phyloP scores from a whole-genome alignment of 1,140 invertebrate genomes.

The Tribolium madens region DNA sequence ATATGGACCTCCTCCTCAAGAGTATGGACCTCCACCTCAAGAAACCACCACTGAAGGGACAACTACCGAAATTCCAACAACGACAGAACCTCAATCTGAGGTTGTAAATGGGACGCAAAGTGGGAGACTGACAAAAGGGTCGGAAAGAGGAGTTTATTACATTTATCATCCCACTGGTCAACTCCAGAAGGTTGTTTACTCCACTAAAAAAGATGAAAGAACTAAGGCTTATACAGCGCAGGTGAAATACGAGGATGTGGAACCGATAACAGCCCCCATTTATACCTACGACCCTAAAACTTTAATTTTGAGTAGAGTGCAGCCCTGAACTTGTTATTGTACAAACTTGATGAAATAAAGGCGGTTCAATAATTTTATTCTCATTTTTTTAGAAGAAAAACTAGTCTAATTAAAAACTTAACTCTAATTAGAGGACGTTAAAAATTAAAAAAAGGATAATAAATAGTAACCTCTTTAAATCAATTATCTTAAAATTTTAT shows the following conservation, averaged over 20 bases:
- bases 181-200: constrained; percentile 68
- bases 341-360: background rate
- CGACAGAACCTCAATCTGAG: constrained; percentile 47
- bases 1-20: constrained; percentile 45
- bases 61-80: constrained; percentile 54
- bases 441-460: too few species aligned
- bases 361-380: background rate
- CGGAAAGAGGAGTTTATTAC: constrained; percentile 68
- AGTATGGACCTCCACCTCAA: constrained; percentile 43
- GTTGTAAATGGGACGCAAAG: constrained; percentile 26
- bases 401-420: too few species aligned
- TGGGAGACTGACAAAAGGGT: constrained; percentile 31
- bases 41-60: constrained; percentile 47
- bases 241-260: constrained; percentile 70
- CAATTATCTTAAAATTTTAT: too few species aligned
- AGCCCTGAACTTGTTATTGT: constrained; percentile 1
- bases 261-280: constrained; percentile 69
- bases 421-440: too few species aligned
- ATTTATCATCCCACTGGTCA: constrained; percentile 69
- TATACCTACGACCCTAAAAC: constrained; percentile 68
- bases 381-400: background rate
- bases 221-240: constrained; percentile 70
- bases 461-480: too few species aligned
- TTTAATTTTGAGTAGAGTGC: constrained; percentile 41
- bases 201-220: constrained; percentile 67